Evolutionary conservation across 2,888 invertebrate genomes (phyloP).

Genomic region (Ennomos erosarius): DNA sequence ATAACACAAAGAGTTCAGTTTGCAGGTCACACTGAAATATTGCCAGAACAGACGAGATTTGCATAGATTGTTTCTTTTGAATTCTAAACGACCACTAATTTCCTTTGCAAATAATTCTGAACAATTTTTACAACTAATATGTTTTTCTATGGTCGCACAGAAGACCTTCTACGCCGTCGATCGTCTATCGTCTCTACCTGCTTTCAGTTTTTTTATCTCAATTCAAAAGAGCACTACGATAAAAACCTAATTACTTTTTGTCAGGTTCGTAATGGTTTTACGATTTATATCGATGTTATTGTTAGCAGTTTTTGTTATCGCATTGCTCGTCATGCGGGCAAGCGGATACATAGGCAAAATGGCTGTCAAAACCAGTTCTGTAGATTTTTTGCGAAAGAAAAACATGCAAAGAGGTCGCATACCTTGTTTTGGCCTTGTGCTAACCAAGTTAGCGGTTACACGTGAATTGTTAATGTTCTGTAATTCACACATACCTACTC

Average conservation of each 20-base stretch:
- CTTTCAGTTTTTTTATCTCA: slow-evolving; percentile 33
- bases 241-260: slow-evolving; percentile 61
- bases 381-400: slow-evolving; percentile 53
- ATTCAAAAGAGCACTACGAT: slow-evolving; percentile 40
- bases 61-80: slow-evolving; percentile 36
- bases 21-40: slow-evolving; percentile 52
- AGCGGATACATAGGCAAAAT: slow-evolving; percentile 59
- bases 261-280: slow-evolving; percentile 51
- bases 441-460: slow-evolving; percentile 77
- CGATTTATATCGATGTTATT: slow-evolving; percentile 49
- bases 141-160: slow-evolving; percentile 8
- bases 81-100: slow-evolving; percentile 20
- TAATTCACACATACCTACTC: slow-evolving; percentile 62
- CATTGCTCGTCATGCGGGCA: slow-evolving; percentile 55
- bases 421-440: slow-evolving; percentile 77
- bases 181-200: slow-evolving; percentile 30
- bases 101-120: slow-evolving; percentile 15
- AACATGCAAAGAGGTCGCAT: slow-evolving; percentile 79
- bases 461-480: slow-evolving; percentile 68
- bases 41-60: slow-evolving; percentile 45
- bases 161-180: not conserved
- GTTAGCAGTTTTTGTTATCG: slow-evolving; percentile 50
- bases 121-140: slow-evolving; percentile 22
- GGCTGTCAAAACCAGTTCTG: slow-evolving; percentile 61
- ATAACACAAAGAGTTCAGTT: slow-evolving; percentile 66